Evolutionary conservation across 1,140 invertebrate genomes (phyloP), one percentile per base, ranked within the genome.

Genomic region (Notospermus geniculatus): DNA sequence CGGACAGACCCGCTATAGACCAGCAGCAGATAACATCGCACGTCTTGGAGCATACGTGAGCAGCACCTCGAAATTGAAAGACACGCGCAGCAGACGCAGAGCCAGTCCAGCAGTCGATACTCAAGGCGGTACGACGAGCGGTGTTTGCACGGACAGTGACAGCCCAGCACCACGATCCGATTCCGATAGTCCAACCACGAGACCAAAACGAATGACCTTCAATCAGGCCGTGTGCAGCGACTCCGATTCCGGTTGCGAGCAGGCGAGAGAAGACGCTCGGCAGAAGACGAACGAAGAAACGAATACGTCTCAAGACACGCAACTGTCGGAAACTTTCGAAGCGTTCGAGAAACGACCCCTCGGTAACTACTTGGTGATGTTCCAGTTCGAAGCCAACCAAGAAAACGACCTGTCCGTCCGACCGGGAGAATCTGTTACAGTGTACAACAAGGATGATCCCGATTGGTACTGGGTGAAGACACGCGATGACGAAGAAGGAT

Each of bases 381-480:
- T 95, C 77, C 93, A 92, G 11, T 97, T 95, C 73, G 90, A 91
- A 27, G 92, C 92, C 0, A 80, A 91, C 32, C 92, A 97, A 80
- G 94, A 97, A 77, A 95, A 96, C 77, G 95, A 97, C 79, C 88
- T 96, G 0, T 93, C 89, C 62, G 93, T 97, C 0, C 91, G 95
- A 74, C 83, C 92, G 54, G 93, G 93, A 5, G 93, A 97, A 78
- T 92, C 95, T 83, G 92, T 97, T 1, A 95, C 93, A 25, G 91
- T 96, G 1, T 81, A 97, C 13, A 97, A 97, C 81, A 85, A 90
- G 69, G 93, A 96, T 77, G 94, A 96, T 82, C 89, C 91, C 0
- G 92, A 96, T 77, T 96, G 94, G 94, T 95, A 91, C 75, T 97
- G 93, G 94, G 91, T 97, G 41, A 87, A 93, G 23, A 85, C 91